Evolutionary conservation across 2,888 invertebrate genomes (phyloP).

Genomic region (Drosophila sordidapex): DNA sequence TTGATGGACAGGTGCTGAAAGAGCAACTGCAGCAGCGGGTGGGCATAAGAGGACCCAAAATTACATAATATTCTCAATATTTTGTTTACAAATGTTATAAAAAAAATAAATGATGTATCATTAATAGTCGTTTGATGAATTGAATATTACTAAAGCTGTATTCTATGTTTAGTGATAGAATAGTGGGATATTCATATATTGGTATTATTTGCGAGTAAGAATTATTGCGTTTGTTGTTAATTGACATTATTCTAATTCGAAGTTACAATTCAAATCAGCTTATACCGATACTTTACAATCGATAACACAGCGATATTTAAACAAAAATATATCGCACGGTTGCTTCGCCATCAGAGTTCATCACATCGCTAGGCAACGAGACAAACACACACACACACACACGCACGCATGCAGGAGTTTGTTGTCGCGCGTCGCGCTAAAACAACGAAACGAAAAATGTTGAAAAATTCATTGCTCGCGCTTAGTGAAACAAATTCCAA

Average conservation of each 20-base stretch:
- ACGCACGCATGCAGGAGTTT: conserved; percentile 54
- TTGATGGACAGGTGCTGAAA: conserved; percentile 85
- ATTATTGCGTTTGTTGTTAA: too few species aligned
- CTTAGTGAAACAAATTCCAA: conserved; percentile 47
- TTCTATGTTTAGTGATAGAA: background rate
- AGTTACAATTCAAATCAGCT: conserved; percentile 1
- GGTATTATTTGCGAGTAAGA: background rate
- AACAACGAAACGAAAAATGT: conserved; percentile 57
- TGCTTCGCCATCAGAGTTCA: conserved; percentile 1
- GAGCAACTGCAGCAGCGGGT: conserved; percentile 86
- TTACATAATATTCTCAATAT: conserved; percentile 55
- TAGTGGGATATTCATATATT: background rate
- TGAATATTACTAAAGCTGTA: background rate
- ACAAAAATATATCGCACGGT: conserved; percentile 5
- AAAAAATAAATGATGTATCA: background rate
- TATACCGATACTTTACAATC: conserved; percentile 17
- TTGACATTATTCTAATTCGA: background rate
- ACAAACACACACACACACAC: conserved; percentile 28
- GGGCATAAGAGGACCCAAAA: conserved; percentile 86
- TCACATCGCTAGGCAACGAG: conserved; percentile 54
- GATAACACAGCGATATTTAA: conserved; percentile 16
- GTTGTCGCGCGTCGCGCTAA: conserved; percentile 74
- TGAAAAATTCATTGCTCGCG: conserved; percentile 46
- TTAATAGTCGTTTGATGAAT: background rate
- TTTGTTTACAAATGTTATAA: background rate